phyloP scores from a whole-genome alignment of 2,797 vertebrate genomes.

The Neoniphon sammara region DNA sequence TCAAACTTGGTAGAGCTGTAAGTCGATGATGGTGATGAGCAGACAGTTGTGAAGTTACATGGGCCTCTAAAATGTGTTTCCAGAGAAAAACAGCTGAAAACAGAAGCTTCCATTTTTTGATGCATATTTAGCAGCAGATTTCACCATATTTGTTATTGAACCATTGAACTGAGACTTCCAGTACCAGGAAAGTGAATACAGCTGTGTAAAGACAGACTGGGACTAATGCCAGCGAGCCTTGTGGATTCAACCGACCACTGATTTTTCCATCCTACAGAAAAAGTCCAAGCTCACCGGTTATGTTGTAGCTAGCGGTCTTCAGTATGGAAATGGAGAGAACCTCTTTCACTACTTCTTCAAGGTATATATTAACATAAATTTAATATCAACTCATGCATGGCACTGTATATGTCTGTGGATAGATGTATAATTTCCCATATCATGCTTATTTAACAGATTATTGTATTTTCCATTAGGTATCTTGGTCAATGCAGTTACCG shows the following conservation, averaged over 20 bases:
- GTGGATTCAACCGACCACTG: background rate
- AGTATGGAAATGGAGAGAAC: slow-evolving; percentile 90
- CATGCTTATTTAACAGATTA: slow-evolving; percentile 39
- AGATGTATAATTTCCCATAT: background rate
- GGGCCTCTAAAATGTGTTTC: background rate
- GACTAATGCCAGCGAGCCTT: background rate
- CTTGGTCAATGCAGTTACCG: slow-evolving; percentile 87
- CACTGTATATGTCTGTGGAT: background rate
- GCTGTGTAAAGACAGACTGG: background rate
- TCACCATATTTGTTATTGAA: background rate
- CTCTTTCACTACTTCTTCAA: slow-evolving; percentile 94
- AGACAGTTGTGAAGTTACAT: background rate
- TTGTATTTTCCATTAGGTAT: slow-evolving; percentile 70
- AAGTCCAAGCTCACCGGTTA: slow-evolving; percentile 84
- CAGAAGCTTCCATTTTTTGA: background rate
- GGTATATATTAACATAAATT: slow-evolving; percentile 76
- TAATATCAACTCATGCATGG: background rate
- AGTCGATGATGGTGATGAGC: slow-evolving; percentile 46
- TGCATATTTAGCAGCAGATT: background rate
- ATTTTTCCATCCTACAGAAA: slow-evolving; percentile 68
- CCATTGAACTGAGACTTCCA: background rate
- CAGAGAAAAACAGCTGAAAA: background rate
- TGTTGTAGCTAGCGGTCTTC: slow-evolving; percentile 87
- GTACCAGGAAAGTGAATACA: background rate
- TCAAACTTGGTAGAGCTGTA: slow-evolving; percentile 88